phyloP scores from a whole-genome alignment of 2,888 invertebrate species.

The Lutraria lutraria region DNA sequence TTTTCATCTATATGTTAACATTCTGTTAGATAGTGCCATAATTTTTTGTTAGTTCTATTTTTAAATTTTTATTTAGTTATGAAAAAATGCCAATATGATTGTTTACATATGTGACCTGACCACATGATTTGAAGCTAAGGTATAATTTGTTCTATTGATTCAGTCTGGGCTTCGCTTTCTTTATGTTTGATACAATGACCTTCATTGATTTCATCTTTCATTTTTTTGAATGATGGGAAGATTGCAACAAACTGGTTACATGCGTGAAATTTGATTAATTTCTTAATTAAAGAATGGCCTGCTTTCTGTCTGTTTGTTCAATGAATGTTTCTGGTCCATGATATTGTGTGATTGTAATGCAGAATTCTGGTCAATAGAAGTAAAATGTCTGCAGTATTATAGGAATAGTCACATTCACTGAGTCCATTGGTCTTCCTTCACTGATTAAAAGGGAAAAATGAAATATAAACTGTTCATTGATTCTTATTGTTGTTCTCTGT shows the following conservation, averaged over 20 bases:
- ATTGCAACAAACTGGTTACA: background rate
- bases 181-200: background rate
- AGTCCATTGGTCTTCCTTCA: no score
- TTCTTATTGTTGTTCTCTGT: no score
- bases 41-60: background rate
- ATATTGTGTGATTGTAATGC: no score
- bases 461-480: no score
- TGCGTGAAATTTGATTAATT: background rate
- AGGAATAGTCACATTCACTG: no score
- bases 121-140: background rate
- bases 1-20: background rate
- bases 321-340: background rate
- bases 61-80: background rate
- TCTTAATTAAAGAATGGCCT: background rate
- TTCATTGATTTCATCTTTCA: background rate
- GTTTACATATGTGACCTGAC: background rate
- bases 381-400: no score
- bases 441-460: no score
- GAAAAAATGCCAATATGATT: background rate
- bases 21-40: background rate
- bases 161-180: background rate
- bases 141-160: slow-evolving; percentile 19
- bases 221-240: background rate
- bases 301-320: background rate
- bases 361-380: no score